These are phyloP conservation scores for Ditula angustiorana DNA, from an alignment of 2,888 invertebrate genomes.

Conservation along the genomic window DNA sequence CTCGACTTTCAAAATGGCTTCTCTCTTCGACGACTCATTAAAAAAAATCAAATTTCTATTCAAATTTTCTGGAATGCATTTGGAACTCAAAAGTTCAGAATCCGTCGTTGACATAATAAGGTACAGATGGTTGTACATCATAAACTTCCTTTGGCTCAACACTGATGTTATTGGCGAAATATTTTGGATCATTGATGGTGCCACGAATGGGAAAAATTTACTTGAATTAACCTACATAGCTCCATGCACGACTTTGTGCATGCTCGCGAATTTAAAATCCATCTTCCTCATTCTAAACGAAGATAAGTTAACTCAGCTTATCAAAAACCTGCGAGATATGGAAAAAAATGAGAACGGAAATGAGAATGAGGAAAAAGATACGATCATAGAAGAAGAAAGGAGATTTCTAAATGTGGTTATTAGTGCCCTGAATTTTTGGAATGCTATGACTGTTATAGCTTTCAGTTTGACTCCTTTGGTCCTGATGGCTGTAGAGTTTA, in stretches of 20 bases:
- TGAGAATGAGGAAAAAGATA: constrained; percentile 43
- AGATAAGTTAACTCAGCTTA: constrained; percentile 7
- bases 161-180: constrained; percentile 53
- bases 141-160: constrained; percentile 58
- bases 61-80: constrained; percentile 51
- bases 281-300: constrained; percentile 25
- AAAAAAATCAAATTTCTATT: constrained; percentile 51
- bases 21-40: constrained; percentile 52
- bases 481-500: constrained; percentile 56
- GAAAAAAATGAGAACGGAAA: constrained; percentile 9
- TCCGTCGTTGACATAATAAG: constrained; percentile 38
- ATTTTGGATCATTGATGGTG: constrained; percentile 53
- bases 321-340: constrained; percentile 15
- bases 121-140: constrained; percentile 48
- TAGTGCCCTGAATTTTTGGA: constrained; percentile 53
- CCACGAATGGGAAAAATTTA: constrained; percentile 52
- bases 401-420: constrained; percentile 55
- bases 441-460: constrained; percentile 47
- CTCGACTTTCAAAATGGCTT: constrained; percentile 13
- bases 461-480: constrained; percentile 58
- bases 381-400: constrained; percentile 51
- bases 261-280: constrained; percentile 32
- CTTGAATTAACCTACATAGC: constrained; percentile 41
- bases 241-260: constrained; percentile 33
- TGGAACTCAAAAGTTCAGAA: constrained; percentile 42